These are phyloP conservation scores for Cynopterus sphinx DNA, from an alignment of 2,797 vertebrate genomes.

Conservation along the genomic window DNA sequence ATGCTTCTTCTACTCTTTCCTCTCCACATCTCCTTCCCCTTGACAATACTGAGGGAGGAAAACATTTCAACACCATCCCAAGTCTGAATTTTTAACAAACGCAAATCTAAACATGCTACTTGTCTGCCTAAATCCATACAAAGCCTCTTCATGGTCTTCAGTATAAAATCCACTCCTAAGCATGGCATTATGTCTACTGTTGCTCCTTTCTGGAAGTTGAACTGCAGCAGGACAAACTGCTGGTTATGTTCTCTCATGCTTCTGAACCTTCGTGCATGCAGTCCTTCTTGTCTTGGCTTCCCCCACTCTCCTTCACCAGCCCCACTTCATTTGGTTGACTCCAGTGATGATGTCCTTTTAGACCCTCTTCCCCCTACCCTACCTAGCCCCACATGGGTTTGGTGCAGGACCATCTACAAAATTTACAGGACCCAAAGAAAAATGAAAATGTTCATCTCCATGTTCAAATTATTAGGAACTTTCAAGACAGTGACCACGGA, in stretches of 20 bases:
- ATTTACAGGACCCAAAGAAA: not conserved
- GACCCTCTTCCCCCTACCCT: not conserved
- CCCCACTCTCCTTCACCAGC: not conserved
- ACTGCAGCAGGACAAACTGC: not conserved
- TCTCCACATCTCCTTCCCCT: not conserved
- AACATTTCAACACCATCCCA: not conserved
- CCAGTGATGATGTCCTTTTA: not conserved
- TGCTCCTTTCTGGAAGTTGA: not conserved
- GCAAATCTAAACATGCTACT: not conserved
- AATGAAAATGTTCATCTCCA: not conserved
- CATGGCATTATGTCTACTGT: too few relatives aligned
- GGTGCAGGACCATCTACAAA: not conserved
- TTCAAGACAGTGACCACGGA: not conserved
- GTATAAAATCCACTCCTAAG: not conserved
- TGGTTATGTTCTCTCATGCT: rapidly evolving
- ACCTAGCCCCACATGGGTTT: not conserved
- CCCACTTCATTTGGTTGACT: not conserved
- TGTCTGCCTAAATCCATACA: not conserved
- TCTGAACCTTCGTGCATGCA: rapidly evolving
- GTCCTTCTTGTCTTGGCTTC: not conserved
- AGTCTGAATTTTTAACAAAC: not conserved
- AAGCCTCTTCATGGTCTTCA: not conserved
- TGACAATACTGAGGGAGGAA: not conserved
- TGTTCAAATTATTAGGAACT: not conserved
- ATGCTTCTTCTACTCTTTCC: not conserved